Evolutionary conservation across 2,797 vertebrate species (phyloP).

Genomic region (Uromys caudimaculatus): DNA sequence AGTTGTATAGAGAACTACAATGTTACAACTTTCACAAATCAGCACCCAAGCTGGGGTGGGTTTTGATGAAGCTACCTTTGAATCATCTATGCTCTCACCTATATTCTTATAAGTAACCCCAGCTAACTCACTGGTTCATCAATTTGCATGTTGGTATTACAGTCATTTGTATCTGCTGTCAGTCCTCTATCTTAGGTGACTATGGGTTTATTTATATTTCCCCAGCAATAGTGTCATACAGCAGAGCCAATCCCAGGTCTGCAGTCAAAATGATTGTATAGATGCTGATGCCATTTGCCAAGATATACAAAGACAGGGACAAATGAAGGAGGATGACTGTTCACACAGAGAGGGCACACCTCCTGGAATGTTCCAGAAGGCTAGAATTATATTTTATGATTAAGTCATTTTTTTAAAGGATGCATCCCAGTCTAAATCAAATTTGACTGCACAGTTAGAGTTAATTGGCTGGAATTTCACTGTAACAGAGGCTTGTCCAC

Average conservation of each 20-base stretch:
- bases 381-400: not conserved
- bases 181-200: not conserved
- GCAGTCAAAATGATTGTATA: not conserved
- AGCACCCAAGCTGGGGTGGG: not conserved
- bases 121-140: not conserved
- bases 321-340: not conserved
- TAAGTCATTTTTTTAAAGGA: not conserved
- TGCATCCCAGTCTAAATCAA: not conserved
- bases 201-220: not conserved
- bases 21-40: not conserved
- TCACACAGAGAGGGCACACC: too few species aligned
- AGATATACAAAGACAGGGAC: not conserved
- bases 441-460: not conserved
- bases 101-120: not conserved
- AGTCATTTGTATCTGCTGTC: not conserved
- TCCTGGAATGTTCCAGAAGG: not conserved
- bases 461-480: slow-evolving; percentile 45
- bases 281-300: not conserved
- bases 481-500: slow-evolving; percentile 70
- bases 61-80: not conserved
- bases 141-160: not conserved
- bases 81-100: not conserved
- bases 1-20: not conserved
- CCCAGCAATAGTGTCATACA: not conserved
- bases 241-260: too few species aligned